phyloP scores from a whole-genome alignment of 2,888 invertebrate species.

The Pinctada fucata region DNA sequence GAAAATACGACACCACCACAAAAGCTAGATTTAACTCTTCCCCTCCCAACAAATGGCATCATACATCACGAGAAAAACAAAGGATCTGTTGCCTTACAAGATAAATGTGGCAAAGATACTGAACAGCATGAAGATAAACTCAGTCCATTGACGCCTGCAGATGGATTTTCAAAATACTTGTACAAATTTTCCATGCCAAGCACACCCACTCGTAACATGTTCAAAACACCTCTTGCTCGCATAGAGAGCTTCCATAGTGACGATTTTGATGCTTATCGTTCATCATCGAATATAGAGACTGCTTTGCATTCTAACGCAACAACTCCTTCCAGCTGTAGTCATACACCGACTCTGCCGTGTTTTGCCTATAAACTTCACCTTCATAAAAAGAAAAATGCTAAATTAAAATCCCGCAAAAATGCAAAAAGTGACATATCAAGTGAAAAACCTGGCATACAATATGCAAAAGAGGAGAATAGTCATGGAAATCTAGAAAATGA shows the following conservation, averaged over 20 bases:
- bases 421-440: conserved; percentile 31
- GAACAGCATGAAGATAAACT: conserved; percentile 25
- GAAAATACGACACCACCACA: conserved; percentile 1
- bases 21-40: conserved; percentile 22
- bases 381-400: conserved; percentile 60
- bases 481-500: neutral
- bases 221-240: conserved; percentile 69
- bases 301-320: conserved; percentile 41
- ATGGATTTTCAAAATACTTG: conserved; percentile 50
- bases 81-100: conserved; percentile 2
- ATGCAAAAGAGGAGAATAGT: conserved; percentile 29
- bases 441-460: conserved; percentile 23
- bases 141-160: conserved; percentile 31
- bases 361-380: conserved; percentile 68
- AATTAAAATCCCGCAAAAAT: conserved; percentile 50
- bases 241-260: conserved; percentile 74
- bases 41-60: conserved; percentile 19
- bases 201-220: conserved; percentile 66
- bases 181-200: conserved; percentile 61
- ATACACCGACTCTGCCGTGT: conserved; percentile 70
- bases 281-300: conserved; percentile 42
- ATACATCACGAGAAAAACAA: neutral
- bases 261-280: conserved; percentile 65
- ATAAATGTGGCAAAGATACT: neutral
- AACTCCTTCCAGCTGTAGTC: conserved; percentile 60